Evolutionary conservation across 2,888 invertebrate species (phyloP).

Genomic region (Luperina nickerlii): DNA sequence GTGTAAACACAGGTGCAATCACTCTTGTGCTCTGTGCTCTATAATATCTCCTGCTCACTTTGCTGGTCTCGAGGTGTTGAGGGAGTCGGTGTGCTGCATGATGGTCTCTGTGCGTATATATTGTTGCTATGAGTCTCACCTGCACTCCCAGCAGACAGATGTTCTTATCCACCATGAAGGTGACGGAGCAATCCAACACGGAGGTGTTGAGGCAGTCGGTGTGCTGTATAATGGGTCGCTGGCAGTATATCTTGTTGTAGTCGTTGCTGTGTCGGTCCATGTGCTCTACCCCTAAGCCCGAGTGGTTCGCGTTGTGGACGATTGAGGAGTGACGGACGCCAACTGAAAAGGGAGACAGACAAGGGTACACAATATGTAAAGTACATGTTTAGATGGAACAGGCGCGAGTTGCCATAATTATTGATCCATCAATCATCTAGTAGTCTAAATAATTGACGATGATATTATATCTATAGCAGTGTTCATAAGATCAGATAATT

Average conservation of each 20-base stretch:
- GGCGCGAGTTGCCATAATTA: neutral
- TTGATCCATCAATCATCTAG: too few relatives aligned
- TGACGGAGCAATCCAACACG: slow-evolving; percentile 94
- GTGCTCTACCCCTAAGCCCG: slow-evolving; percentile 63
- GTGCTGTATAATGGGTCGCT: slow-evolving; percentile 92
- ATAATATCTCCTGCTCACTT: too few relatives aligned
- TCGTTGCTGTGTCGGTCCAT: slow-evolving; percentile 80
- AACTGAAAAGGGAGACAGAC: slow-evolving; percentile 3
- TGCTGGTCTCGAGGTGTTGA: too few relatives aligned
- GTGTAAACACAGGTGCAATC: too few relatives aligned
- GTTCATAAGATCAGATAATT: too few relatives aligned
- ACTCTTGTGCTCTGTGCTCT: too few relatives aligned
- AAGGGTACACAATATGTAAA: neutral
- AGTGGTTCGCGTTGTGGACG: slow-evolving; percentile 59
- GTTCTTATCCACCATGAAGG: slow-evolving; percentile 95
- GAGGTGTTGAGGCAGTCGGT: slow-evolving; percentile 94
- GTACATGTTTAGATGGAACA: neutral
- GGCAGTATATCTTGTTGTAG: slow-evolving; percentile 92
- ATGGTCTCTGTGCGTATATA: too few relatives aligned
- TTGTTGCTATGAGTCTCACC: slow-evolving; percentile 75
- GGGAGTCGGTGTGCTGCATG: too few relatives aligned
- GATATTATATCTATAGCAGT: too few relatives aligned
- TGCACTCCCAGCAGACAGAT: slow-evolving; percentile 94
- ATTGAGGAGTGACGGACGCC: slow-evolving; percentile 70
- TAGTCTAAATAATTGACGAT: too few relatives aligned